Base-by-base conservation (phyloP, 1,140 invertebrate species). In the Lepidurus apus region DNA sequence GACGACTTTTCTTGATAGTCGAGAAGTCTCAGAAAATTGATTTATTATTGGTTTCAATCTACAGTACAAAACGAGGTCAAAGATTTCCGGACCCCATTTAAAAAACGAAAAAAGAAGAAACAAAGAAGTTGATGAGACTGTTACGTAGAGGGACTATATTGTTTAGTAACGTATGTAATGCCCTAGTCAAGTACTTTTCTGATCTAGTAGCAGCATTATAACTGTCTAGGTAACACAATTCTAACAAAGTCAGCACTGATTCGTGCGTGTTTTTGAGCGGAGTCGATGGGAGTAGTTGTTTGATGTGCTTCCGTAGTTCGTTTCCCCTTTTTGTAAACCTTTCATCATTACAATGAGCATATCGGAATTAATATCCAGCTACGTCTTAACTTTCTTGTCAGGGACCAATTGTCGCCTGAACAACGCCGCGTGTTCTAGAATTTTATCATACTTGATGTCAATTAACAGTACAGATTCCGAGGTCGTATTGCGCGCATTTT, bases 161-260 rank as follows among this genome's bases (percentile, higher is more conserved):
- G 53, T 65, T 65, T 65, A 9, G 13, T 65, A 65, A 17, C 13
- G 53, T 65, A 65, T 65, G 8, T 65, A 65, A 65, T 65, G 53
- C 53, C 53, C 53, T 65, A 65, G 53, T 65, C 53, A 65, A 65
- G 53, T 65, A 65, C 53, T 65, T 65, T 34, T 65, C 53, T 65
- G 9, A 65, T 65, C 53, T 65, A 65, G 53, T 65, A 65, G 53
- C 53, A 65, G 53, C 53, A 65, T 65, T 65, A 65, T 65, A 65
- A 65, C 13, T 65, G 53, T 65, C 53, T 65, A 65, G 9, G 53
- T 17, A 65, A 65, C 53, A 65, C 53, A 65, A 65, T 21, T 65
- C n/a, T 65, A 65, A 65, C 45, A 47, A 13, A 65, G 53, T 65
- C 53, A 65, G 53, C 53, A 65, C 53, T 7, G 21, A 65, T 65